Conservation (phyloP, 2,888 invertebrate species). For the Pelosia muscerda region DNA sequence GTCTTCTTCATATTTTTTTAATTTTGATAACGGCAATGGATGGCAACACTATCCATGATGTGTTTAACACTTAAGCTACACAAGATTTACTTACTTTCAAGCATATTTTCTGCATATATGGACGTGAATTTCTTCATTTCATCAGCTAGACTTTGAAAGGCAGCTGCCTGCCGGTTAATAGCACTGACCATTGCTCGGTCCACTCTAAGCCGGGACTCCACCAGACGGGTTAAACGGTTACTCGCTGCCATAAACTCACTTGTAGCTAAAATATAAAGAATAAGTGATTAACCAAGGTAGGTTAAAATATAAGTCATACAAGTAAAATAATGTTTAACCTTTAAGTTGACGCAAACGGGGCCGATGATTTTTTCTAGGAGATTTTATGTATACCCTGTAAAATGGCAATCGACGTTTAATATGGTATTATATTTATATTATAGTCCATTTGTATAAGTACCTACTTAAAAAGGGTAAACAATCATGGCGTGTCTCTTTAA, state of each 20-base stretch:
- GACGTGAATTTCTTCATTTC: not conserved
- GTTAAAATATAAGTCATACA: not conserved
- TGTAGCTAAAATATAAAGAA: not conserved
- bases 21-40: too few species aligned
- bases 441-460: too few species aligned
- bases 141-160: not conserved
- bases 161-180: not conserved
- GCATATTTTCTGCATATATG: not conserved
- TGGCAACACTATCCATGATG: too few species aligned
- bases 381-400: not conserved
- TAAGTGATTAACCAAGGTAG: not conserved
- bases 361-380: not conserved
- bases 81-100: not conserved
- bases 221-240: not conserved
- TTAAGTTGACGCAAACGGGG: not conserved
- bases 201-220: not conserved
- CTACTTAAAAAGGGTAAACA: too few species aligned
- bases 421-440: too few species aligned
- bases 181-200: not conserved
- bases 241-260: not conserved
- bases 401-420: too few species aligned
- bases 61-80: too few species aligned
- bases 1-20: too few species aligned
- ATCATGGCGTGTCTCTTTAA: too few species aligned
- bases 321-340: not conserved